Base-by-base conservation (phyloP, 2,888 invertebrate genomes). In the Harmothoe impar region DNA sequence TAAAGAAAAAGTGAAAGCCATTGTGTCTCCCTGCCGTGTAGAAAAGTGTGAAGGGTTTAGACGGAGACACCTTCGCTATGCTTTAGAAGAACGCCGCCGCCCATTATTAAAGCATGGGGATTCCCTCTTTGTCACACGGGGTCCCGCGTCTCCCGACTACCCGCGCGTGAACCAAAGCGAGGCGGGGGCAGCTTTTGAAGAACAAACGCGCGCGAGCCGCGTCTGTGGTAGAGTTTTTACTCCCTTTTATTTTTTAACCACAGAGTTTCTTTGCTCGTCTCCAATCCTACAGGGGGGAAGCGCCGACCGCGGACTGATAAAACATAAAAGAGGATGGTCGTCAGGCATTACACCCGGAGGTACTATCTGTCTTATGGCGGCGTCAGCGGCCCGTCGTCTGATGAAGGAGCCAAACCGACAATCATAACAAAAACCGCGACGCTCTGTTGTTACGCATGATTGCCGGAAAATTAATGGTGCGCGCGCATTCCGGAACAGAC, bases 361-460 rank as follows among this genome's bases (percentile, higher is more conserved):
- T 86, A 54, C 86, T 54, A 86, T 86, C 86, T 17, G 86, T 86
- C 86, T 86, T 86, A 54, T 5, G 20, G 25, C 86, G 29, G 86
- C 56, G 86, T 52, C 86, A 1, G 56, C 86, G 31, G 43, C 10
- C 12, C 29, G 29, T 20, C 86, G 86, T 54, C 25, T 54, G 86
- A 86, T 86, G 86, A 86, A 54, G 25, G 86, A 86, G 17, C 52
- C 52, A 86, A 86, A 86, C 86, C 86, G 56, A 86, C 86, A 86
- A 86, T 86, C 86, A 86, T 86, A 52, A 86, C 86, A 86, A 86
- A 86, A 86, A 86, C 86, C n/a, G 56, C 29, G 54, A 52, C 86
- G 86, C 54, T 86, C 56, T 86, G 54, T 86, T 86, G 86, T 86
- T 86, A 23, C 86, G 86, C 86, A 86, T 86, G 54, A 86, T 54